Conservation (phyloP, 23 tunicate genomes). For the Trididemnum nubilum region DNA sequence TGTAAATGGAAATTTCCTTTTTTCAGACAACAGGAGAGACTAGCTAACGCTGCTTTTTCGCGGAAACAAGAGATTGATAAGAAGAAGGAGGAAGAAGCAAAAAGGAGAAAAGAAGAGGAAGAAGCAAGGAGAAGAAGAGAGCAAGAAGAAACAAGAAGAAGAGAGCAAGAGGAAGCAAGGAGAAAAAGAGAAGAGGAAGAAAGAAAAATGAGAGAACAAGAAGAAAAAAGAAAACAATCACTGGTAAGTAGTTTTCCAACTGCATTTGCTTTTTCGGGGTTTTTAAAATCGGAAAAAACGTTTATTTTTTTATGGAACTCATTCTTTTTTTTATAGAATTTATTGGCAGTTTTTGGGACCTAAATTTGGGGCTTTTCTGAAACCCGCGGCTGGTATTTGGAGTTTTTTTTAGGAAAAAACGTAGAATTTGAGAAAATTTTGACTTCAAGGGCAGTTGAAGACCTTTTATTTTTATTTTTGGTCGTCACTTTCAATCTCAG, state of each 20-base stretch:
- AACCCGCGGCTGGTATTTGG: too few relatives aligned
- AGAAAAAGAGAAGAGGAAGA: slow-evolving; percentile 6
- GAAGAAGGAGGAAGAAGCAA: slow-evolving; percentile 32
- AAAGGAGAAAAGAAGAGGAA: slow-evolving; percentile 6
- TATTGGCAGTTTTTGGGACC: too few relatives aligned
- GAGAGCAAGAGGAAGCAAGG: slow-evolving; percentile 32
- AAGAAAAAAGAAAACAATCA: slow-evolving; percentile 12
- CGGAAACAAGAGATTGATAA: slow-evolving; percentile 32
- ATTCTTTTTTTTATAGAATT: too few relatives aligned
- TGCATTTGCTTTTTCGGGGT: background rate
- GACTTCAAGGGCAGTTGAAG: too few relatives aligned
- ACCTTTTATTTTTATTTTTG: too few relatives aligned
- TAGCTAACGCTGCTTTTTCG: slow-evolving; percentile 31
- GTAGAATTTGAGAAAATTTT: too few relatives aligned
- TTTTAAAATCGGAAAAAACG: too few relatives aligned
- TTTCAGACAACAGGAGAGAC: slow-evolving; percentile 49
- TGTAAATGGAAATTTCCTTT: too few relatives aligned
- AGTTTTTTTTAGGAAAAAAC: too few relatives aligned
- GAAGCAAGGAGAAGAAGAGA: background rate
- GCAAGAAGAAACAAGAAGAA: slow-evolving; percentile 10
- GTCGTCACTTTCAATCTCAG: too few relatives aligned
- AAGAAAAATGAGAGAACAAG: slow-evolving; percentile 2
- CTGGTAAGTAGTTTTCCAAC: background rate
- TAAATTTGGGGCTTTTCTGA: too few relatives aligned
- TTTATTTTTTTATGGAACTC: too few relatives aligned